Evolutionary conservation across 2,113 vertebrate species (phyloP).

Genomic region (Gorsachius goisagi): DNA sequence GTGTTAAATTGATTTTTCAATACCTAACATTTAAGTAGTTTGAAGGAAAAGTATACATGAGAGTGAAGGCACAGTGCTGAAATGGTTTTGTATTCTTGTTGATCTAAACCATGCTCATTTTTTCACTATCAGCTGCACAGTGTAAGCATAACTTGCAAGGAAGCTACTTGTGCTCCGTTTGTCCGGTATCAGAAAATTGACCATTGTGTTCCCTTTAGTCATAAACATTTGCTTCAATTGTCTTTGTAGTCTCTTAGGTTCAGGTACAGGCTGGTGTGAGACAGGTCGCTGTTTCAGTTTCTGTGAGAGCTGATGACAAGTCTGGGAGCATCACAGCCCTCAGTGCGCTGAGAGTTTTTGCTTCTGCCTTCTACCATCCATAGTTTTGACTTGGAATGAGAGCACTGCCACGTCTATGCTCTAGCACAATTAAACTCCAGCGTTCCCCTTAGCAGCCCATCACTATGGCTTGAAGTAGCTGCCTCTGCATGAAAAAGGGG

Average conservation of each 20-base stretch:
- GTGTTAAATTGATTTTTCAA: neutral
- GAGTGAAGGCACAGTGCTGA: neutral
- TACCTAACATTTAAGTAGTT: neutral
- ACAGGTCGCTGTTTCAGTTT: neutral
- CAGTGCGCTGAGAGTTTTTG: neutral
- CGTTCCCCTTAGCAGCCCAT: neutral
- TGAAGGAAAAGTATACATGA: neutral
- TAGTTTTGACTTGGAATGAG: neutral
- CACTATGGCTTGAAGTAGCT: neutral
- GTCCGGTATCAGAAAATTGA: fast-evolving
- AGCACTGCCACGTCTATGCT: neutral
- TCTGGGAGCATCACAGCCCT: neutral
- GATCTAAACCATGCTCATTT: fast-evolving
- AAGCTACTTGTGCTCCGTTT: neutral
- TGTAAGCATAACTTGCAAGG: no score
- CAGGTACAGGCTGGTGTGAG: neutral
- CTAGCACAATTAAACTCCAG: fast-evolving
- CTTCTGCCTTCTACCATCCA: neutral
- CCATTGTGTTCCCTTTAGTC: neutral
- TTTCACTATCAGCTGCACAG: neutral
- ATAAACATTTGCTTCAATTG: fast-evolving
- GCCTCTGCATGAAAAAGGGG: no score
- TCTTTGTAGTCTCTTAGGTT: neutral
- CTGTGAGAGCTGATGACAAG: neutral
- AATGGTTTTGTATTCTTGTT: neutral